Base-by-base conservation (phyloP, 1,140 invertebrate genomes). In the Lerema accius region DNA sequence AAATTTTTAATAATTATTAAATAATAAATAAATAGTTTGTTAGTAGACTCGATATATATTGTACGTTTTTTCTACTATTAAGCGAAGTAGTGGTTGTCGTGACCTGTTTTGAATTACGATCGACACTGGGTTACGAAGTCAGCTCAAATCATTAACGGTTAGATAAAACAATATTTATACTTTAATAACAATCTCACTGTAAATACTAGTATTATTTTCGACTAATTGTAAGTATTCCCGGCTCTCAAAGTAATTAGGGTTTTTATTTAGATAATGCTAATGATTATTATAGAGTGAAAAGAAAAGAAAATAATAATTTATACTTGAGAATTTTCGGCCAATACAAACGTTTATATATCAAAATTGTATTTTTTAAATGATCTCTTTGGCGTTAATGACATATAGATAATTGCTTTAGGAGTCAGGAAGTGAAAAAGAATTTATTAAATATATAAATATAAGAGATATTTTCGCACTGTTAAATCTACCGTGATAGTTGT, bases 381-480 rank as follows among this genome's bases (percentile, higher is more conserved):
- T 90, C 87, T 90, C 87, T 87, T 90, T 74, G 82, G 82, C 77
- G 79, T 80, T 80, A 37, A 37, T 37, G 17, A 53, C 37, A 53
- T 37, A 32, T 83, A 90, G 76, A 73, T 80, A 82, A 90, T 89
- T 90, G 80, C 86, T 90, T 86, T 89, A 84, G 83, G 87, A 89
- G 87, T 87, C 84, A 68, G 87, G 84, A 89, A 80, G 82, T 87
- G 66, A 82, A 82, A 61, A 82, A 83, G 87, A 90, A 90, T 90
- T 89, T 90, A 90, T 89, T 87, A 87, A 83, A 79, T 65, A 63
- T 80, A 79, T 84, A 84, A 76, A 80, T 73, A 53, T 86, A 89
- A 86, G 80, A 89, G 73, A 89, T 90, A 90, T 90, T 90, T 90
- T 90, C 84, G 83, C 87, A 90, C 87, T 86, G 84, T 90, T 86